Percentiles rank a stretch among this genome's conserved stretches.
Evolutionary conservation across 2,888 invertebrate genomes (phyloP).

Genomic region (Ecdyonurus torrentis): DNA sequence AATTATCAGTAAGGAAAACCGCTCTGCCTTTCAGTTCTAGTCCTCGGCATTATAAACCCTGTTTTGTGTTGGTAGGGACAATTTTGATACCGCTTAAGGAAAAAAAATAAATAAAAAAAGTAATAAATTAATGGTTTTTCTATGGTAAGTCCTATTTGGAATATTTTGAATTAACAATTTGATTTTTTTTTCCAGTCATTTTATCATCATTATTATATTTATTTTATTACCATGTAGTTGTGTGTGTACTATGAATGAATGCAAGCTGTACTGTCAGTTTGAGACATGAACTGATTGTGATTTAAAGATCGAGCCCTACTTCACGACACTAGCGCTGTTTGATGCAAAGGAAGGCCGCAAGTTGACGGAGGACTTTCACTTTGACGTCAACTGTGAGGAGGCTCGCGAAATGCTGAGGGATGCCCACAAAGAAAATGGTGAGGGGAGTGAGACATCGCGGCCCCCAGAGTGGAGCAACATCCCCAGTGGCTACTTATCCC

Average conservation of each 20-base stretch:
- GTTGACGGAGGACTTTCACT: conserved; percentile 85
- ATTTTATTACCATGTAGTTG: too few relatives aligned
- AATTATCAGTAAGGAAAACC: too few relatives aligned
- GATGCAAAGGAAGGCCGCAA: conserved; percentile 77
- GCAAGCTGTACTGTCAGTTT: background rate
- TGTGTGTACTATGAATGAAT: background rate
- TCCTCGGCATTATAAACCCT: too few relatives aligned
- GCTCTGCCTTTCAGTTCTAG: too few relatives aligned
- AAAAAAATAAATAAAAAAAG: too few relatives aligned
- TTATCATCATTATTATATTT: too few relatives aligned
- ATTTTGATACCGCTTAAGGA: too few relatives aligned
- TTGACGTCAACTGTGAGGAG: conserved; percentile 62
- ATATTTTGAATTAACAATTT: background rate
- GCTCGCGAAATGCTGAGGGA: conserved; percentile 38
- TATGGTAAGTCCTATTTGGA: too few relatives aligned
- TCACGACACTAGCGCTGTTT: conserved; percentile 73
- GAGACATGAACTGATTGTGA: too few relatives aligned
- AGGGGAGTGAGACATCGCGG: conserved; percentile 23
- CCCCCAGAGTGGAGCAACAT: conserved; percentile 50
- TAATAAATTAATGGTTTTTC: too few relatives aligned
- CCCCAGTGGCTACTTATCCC: conserved; percentile 55
- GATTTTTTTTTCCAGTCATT: background rate
- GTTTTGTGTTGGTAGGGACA: too few relatives aligned
- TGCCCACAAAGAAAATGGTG: conserved; percentile 6
- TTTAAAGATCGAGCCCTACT: conserved; percentile 93